Base-by-base conservation (phyloP, 2,888 invertebrate genomes). In the Alloplasta piceator region DNA sequence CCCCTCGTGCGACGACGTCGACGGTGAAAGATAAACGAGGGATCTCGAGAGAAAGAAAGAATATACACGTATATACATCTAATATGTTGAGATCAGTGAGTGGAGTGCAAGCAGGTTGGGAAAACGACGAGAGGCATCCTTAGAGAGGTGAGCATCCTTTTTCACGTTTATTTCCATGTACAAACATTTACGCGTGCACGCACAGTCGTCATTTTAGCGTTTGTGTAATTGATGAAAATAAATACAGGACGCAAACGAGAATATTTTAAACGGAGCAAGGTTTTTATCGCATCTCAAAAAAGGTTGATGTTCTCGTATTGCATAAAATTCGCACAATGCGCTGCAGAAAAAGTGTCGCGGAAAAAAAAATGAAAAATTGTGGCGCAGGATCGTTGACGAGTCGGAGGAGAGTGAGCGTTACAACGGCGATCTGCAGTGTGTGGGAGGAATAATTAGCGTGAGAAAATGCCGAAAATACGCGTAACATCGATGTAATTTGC, bases 11-110 rank as follows among this genome's bases (percentile, higher is more conserved):
- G 3, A 82, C 78, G 76, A 61, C 41, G 36, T n/a, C 26, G 39
- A 36, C 12, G 39, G 39, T 7, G 6, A 7, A 6, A 41, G 39
- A 9, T 26, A 46, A 46, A 26, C n/a, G 50, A 50, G n/a, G n/a
- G 50, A 43, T 41, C 26, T n/a, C 9, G 10, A 10, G 36, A 60
- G 10, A 46, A 10, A 9, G 6, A 38, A 38, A 61, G 36, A 41
- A 16, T 39, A 58, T 39, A 16, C 52, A 39, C 6, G 10, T 55
- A 39, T 9, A 58, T 7, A 36, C 7, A 46, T 38, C 38, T 39
- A 83, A 66, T 72, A 85, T 85, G 83, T 85, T 82, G 75, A 80
- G 75, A 78, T 77, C 71, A 82, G 83, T 83, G 83, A 73, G 83
- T 83, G 83, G 82, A 72, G 81, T 82, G 81, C 70, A 67, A 66